Conservation (phyloP, 2,797 vertebrate genomes). For the Heteromormyrus szaboi region DNA sequence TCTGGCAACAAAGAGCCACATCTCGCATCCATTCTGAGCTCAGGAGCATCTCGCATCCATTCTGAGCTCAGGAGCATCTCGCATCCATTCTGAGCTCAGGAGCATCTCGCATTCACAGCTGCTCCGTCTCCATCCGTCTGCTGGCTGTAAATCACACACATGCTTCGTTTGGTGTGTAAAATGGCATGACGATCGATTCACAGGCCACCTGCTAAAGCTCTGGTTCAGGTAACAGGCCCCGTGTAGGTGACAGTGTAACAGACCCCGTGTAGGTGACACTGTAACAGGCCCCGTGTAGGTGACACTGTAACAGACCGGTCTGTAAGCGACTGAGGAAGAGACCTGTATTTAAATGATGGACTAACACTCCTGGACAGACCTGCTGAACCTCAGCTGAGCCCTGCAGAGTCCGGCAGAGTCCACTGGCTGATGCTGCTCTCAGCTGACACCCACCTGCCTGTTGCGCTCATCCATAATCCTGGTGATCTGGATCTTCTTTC, state of each 20-base stretch:
- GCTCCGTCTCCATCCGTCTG: not conserved
- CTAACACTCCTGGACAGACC: not conserved
- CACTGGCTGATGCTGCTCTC: not conserved
- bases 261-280: not conserved
- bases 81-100: not conserved
- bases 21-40: not conserved
- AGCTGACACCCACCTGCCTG: constrained; percentile 75
- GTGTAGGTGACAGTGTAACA: not conserved
- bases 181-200: not conserved
- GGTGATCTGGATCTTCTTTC: constrained; percentile 99
- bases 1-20: not conserved
- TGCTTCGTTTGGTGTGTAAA: not conserved
- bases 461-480: constrained; percentile 99
- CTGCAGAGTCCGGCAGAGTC: not conserved
- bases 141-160: not conserved
- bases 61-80: not conserved
- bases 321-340: not conserved
- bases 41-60: not conserved
- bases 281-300: not conserved
- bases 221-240: not conserved
- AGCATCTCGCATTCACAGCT: not conserved
- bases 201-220: not conserved
- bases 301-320: not conserved
- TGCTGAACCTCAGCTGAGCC: not conserved
- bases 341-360: not conserved